Evolutionary conservation across 37 sponge, comb jelly and placozoan genomes (phyloP).

Genomic region (Haliclona indistincta): DNA sequence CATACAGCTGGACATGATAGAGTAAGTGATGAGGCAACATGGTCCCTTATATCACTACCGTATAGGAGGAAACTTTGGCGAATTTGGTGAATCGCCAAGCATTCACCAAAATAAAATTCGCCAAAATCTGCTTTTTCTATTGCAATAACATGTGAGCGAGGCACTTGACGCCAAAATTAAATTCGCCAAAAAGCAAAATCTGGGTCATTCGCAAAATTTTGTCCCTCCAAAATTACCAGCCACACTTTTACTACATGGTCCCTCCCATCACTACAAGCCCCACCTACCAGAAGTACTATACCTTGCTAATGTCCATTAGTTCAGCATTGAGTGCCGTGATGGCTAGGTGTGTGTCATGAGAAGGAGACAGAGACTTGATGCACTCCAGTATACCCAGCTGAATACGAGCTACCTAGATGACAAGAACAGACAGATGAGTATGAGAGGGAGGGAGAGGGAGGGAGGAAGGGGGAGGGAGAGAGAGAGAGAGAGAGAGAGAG

Average conservation of each 20-base stretch:
- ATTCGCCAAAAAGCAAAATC: too few species aligned
- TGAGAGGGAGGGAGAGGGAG: slow-evolving; percentile 47
- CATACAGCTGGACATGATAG: slow-evolving; percentile 83
- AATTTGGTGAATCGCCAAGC: too few species aligned
- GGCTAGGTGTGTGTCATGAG: slow-evolving; percentile 27
- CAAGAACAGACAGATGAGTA: slow-evolving; percentile 1
- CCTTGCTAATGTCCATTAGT: slow-evolving; percentile 86
- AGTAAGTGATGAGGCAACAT: too few species aligned
- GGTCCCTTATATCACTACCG: too few species aligned
- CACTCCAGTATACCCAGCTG: slow-evolving; percentile 62
- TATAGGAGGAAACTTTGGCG: too few species aligned
- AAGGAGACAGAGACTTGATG: slow-evolving; percentile 23
- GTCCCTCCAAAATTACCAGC: too few species aligned
- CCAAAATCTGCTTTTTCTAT: too few species aligned
- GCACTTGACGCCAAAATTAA: too few species aligned
- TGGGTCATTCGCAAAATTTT: too few species aligned
- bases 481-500: slow-evolving; percentile 2
- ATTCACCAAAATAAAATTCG: too few species aligned
- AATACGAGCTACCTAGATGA: slow-evolving; percentile 80
- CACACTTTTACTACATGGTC: too few species aligned
- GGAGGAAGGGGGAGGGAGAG: background rate
- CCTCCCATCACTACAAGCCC: background rate
- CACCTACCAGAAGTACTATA: background rate
- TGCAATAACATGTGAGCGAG: too few species aligned
- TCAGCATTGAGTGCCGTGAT: slow-evolving; percentile 51